Conservation (phyloP, 2,113 vertebrate species). For the Serilophus lunatus region DNA sequence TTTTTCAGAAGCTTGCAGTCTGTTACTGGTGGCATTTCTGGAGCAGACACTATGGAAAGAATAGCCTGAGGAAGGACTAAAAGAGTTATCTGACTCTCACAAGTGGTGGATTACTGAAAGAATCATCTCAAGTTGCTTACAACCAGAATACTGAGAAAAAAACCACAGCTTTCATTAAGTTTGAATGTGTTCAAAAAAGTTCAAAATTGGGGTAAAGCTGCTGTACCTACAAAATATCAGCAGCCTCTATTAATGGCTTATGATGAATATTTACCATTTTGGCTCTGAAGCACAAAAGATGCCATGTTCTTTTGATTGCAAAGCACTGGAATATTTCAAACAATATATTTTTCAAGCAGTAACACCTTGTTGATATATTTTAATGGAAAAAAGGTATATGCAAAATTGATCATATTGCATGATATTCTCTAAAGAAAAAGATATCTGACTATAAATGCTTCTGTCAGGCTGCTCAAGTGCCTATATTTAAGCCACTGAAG, state of each 20-base stretch:
- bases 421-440: neutral
- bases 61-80: neutral
- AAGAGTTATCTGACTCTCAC: neutral
- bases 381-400: neutral
- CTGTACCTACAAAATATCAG: neutral
- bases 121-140: neutral
- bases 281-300: neutral
- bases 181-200: neutral
- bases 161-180: neutral
- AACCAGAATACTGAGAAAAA: neutral
- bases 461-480: neutral
- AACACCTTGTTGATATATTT: neutral
- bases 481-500: neutral
- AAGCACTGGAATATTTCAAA: neutral
- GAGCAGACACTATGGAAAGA: neutral
- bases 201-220: neutral
- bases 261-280: neutral
- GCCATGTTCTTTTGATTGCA: neutral
- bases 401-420: neutral
- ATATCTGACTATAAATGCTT: neutral
- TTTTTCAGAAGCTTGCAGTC: neutral
- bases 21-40: rapidly evolving
- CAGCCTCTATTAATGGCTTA: neutral
- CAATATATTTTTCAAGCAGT: neutral
- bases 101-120: neutral